Percentiles rank a stretch among this genome's conserved stretches.
phyloP scores from a whole-genome alignment of 2,113 vertebrate genomes.

The Dicerorhinus sumatrensis region DNA sequence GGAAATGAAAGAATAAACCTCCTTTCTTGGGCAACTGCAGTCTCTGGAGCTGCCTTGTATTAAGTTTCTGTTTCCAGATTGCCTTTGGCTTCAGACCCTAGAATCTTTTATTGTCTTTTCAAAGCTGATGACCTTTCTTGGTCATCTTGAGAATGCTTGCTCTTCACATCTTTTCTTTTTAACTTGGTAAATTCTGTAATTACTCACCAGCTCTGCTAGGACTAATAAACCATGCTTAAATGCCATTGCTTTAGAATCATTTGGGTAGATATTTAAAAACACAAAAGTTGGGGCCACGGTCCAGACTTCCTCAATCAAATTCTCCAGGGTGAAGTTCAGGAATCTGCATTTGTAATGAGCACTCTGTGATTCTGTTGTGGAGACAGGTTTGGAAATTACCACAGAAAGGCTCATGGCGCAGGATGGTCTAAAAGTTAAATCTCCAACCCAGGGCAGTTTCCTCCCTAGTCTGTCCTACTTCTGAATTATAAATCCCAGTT shows the following conservation, averaged over 20 bases:
- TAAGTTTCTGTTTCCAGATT: not conserved
- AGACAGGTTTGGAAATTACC: not conserved
- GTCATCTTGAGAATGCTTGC: not conserved
- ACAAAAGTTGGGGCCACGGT: not conserved
- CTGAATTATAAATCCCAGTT: not conserved
- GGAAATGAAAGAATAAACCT: not conserved
- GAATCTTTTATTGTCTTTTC: not conserved
- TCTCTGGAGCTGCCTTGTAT: not conserved
- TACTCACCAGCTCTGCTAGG: not conserved
- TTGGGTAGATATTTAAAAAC: not conserved
- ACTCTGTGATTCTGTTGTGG: conserved; percentile 45
- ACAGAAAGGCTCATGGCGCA: not conserved
- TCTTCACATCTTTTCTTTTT: not conserved
- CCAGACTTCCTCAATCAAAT: not conserved
- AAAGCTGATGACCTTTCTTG: not conserved
- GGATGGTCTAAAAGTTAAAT: not conserved
- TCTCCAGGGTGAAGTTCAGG: conserved; percentile 53
- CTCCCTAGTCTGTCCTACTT: not conserved
- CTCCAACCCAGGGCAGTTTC: not conserved
- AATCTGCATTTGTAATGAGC: conserved; percentile 37
- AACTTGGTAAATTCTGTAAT: not conserved
- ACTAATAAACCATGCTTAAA: not conserved
- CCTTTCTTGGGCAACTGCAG: not conserved
- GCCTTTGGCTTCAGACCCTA: not conserved
- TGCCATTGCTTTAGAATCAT: not conserved